phyloP scores from a whole-genome alignment of 2,888 invertebrate species.

The Caenorhabditis uteleia region DNA sequence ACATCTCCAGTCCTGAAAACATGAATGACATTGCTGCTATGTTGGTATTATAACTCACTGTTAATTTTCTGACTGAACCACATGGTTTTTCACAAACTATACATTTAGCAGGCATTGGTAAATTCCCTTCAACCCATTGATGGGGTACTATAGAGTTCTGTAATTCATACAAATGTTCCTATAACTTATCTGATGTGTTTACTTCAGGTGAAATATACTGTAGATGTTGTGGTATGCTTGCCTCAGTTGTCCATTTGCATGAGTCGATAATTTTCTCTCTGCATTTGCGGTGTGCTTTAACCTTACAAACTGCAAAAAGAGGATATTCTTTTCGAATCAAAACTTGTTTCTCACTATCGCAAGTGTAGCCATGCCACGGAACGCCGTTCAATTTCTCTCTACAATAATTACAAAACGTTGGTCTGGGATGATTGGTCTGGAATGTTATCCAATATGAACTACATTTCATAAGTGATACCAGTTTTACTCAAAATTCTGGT shows the following conservation, averaged over 20 bases:
- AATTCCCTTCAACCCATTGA: constrained; percentile 96
- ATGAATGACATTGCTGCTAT: not conserved
- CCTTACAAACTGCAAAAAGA: constrained; percentile 82
- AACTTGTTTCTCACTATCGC: constrained; percentile 76
- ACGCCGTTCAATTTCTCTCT: constrained; percentile 89
- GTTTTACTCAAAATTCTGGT: too few species aligned
- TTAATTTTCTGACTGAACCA: constrained; percentile 79
- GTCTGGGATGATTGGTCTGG: constrained; percentile 48
- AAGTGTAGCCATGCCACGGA: constrained; percentile 91
- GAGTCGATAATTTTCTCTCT: constrained; percentile 89
- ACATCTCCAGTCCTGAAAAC: constrained; percentile 90
- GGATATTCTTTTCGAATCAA: not conserved
- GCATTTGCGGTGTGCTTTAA: constrained; percentile 93
- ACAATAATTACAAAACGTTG: constrained; percentile 84
- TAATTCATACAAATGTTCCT: not conserved
- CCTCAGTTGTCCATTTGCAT: constrained; percentile 96
- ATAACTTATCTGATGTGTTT: not conserved
- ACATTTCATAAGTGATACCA: not conserved
- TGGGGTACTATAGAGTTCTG: constrained; percentile 82
- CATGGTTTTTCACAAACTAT: constrained; percentile 92
- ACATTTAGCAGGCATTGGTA: constrained; percentile 92
- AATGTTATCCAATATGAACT: too few species aligned
- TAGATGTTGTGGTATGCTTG: constrained; percentile 76
- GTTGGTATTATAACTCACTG: not conserved
- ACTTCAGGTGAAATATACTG: constrained; percentile 56